Conservation (phyloP, 2,797 vertebrate genomes). For the Hoplostethus mediterraneus region DNA sequence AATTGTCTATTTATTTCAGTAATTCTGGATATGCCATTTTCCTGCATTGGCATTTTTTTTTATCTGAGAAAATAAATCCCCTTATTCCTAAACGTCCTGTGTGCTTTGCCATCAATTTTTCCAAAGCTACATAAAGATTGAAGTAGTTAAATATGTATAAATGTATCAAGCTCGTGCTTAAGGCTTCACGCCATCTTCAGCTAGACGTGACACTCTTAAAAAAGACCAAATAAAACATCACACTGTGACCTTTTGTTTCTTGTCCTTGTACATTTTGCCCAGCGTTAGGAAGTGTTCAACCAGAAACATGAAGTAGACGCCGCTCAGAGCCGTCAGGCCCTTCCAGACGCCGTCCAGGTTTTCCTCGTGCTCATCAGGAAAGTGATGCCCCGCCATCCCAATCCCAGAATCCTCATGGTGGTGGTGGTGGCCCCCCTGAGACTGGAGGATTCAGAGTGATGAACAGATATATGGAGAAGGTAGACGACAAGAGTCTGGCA, state of each 20-base stretch:
- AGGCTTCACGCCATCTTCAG: too few relatives aligned
- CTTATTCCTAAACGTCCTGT: too few relatives aligned
- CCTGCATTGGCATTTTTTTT: too few relatives aligned
- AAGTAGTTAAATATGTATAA: too few relatives aligned
- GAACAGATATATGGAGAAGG: not conserved
- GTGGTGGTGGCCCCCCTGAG: constrained; percentile 78
- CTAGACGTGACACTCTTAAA: too few relatives aligned
- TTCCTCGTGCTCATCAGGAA: constrained; percentile 75
- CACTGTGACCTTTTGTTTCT: constrained; percentile 93
- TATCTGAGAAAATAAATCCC: too few relatives aligned
- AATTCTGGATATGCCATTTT: too few relatives aligned
- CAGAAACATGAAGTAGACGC: constrained; percentile 98
- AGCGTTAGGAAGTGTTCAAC: constrained; percentile 97
- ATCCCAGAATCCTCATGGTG: constrained; percentile 48
- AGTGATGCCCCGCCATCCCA: constrained; percentile 71
- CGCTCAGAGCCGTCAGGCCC: constrained; percentile 92
- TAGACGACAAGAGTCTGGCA: too few relatives aligned
- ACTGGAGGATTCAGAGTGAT: constrained; percentile 60
- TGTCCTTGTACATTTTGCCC: constrained; percentile 98
- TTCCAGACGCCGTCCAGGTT: constrained; percentile 94
- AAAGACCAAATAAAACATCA: not conserved
- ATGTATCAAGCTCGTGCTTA: too few relatives aligned
- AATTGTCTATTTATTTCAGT: too few relatives aligned
- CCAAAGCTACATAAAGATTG: too few relatives aligned
- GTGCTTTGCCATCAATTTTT: too few relatives aligned